Conservation (phyloP, 1,140 invertebrate species). For the Eciton burchellii region DNA sequence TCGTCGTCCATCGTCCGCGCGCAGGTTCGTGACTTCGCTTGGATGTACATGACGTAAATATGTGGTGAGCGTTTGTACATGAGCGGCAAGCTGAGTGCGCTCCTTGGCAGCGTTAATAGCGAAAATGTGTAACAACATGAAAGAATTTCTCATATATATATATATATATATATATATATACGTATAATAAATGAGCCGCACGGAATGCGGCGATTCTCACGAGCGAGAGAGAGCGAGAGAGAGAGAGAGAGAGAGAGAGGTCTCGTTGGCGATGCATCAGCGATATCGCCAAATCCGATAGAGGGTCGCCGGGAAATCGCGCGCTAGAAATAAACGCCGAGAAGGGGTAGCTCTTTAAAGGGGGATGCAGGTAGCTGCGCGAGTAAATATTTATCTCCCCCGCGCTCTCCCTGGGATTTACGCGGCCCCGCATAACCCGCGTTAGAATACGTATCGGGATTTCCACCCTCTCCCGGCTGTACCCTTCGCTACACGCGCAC, state of each 20-base stretch:
- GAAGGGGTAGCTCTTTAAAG: conserved; percentile 39
- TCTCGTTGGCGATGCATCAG: not conserved
- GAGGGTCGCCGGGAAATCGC: conserved; percentile 28
- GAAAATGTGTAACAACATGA: conserved; percentile 48
- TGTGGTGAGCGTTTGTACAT: conserved; percentile 26
- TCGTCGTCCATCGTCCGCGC: conserved; percentile 35
- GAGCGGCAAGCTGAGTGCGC: conserved; percentile 1
- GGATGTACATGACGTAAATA: conserved; percentile 23
- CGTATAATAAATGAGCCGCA: conserved; percentile 22
- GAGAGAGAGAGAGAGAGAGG: too few species aligned
- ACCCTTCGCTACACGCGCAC: too few species aligned
- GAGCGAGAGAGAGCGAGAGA: too few species aligned
- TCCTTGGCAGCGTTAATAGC: conserved; percentile 31
- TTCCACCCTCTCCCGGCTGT: conserved; percentile 7
- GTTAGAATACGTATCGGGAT: conserved; percentile 60
- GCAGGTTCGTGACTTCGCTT: conserved; percentile 46
- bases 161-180: too few species aligned
- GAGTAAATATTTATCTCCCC: conserved; percentile 54
- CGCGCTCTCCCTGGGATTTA: conserved; percentile 51
- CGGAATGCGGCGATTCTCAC: not conserved
- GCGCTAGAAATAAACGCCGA: conserved; percentile 53
- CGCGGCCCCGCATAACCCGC: conserved; percentile 33
- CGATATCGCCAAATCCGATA: conserved; percentile 31
- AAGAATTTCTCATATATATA: conserved; percentile 30
- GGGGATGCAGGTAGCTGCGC: conserved; percentile 45